phyloP scores from a whole-genome alignment of 2,113 vertebrate genomes.

The Nycticorax nycticorax region DNA sequence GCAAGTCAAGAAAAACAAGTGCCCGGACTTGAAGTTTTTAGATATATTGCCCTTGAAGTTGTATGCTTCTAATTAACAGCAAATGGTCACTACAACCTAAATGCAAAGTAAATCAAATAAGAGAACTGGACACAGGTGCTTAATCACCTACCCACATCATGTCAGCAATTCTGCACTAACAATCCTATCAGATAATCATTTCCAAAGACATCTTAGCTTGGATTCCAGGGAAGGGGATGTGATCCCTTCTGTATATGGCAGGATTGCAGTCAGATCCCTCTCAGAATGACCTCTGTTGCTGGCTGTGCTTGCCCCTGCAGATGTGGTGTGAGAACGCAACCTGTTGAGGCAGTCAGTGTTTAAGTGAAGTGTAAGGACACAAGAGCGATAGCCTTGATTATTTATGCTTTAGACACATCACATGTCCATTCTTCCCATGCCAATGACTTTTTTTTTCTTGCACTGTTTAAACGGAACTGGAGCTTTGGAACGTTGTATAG shows the following conservation, averaged over 20 bases:
- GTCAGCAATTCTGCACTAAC: neutral
- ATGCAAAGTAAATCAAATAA: neutral
- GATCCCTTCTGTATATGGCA: neutral
- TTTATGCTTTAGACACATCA: neutral
- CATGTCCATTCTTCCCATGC: neutral
- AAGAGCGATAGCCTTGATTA: neutral
- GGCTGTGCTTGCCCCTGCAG: neutral
- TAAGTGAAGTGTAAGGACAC: neutral
- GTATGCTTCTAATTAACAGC: neutral
- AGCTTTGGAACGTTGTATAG: neutral
- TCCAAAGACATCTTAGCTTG: neutral
- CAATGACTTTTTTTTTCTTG: neutral
- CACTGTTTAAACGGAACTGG: neutral
- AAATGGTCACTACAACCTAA: neutral
- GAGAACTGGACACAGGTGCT: neutral
- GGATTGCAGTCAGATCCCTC: neutral
- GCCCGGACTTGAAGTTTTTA: neutral
- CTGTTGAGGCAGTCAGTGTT: neutral
- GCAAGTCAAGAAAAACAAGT: neutral
- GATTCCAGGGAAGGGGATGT: neutral
- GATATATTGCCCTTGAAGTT: neutral
- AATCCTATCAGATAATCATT: neutral
- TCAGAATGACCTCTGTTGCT: neutral
- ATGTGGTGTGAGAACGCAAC: neutral
- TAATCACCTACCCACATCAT: neutral